Evolutionary conservation across 2,113 vertebrate genomes (phyloP).

Genomic region (Rhinolophus ferrumequinum): DNA sequence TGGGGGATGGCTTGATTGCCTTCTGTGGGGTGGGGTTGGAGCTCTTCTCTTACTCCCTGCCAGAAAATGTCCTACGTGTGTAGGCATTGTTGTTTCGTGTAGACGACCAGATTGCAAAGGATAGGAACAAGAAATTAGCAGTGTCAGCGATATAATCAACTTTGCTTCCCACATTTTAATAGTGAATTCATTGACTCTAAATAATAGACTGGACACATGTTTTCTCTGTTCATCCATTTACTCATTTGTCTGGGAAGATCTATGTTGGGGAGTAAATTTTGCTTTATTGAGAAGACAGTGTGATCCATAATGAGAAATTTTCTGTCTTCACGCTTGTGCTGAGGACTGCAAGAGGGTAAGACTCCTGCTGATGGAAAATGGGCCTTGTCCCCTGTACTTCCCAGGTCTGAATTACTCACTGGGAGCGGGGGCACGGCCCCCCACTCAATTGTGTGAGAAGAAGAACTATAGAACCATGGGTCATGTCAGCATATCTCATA

Average conservation of each 20-base stretch:
- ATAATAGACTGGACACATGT: neutral
- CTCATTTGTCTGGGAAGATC: neutral
- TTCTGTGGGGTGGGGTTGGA: neutral
- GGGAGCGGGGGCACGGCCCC: too few relatives aligned
- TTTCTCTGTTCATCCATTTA: constrained; percentile 2
- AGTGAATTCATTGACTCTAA: neutral
- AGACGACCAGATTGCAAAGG: neutral
- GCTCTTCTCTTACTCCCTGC: neutral
- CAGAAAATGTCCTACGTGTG: neutral
- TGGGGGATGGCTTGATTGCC: neutral
- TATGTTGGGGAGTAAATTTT: neutral
- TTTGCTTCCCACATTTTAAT: neutral
- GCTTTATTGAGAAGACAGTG: constrained; percentile 5
- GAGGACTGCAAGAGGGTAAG: too few relatives aligned
- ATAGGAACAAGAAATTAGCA: neutral
- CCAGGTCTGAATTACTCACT: neutral
- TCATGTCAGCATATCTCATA: neutral
- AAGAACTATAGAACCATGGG: neutral
- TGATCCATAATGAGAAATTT: neutral
- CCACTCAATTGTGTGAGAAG: neutral
- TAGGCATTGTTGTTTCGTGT: neutral
- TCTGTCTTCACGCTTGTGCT: neutral
- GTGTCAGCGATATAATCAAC: neutral
- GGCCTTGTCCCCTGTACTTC: neutral
- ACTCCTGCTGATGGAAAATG: neutral